Base-by-base conservation (phyloP, 2,888 invertebrate species). In the Melikaiella ostensackeni region DNA sequence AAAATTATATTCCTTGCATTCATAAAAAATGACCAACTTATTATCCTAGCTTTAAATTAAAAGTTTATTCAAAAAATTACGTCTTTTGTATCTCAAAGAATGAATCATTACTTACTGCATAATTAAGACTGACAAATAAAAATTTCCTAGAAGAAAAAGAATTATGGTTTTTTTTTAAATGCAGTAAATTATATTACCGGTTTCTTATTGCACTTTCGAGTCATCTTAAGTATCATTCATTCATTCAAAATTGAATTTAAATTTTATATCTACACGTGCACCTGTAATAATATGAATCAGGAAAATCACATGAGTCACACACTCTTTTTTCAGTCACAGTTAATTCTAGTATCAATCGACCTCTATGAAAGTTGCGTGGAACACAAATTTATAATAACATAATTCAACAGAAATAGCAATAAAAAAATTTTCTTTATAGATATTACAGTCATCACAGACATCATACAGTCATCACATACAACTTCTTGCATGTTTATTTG, bases 281-380 rank as follows among this genome's bases (percentile, higher is more conserved):
- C 30, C 70, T 70, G 30, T 6, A 6, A n/a, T n/a, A 70, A 70
- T 55, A 50, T 30, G 70, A 70, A 30, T 55, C 70, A 70, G 70
- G 50, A 70, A 70, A 50, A 27, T 33, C 27, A 33, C 21, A 30
- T 70, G 50, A 70, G 13, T 70, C 70, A 70, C 11, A 33, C 33
- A 50, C 5, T 50, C 30, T 70, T 55, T 50, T 46, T 24, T 59
- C 13, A 59, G 8, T 7, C 1, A 16, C 2, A 27, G 27, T 6
- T 7, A 27, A 59, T 6, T 57, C 24, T 24, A 27, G 24, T 27
- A 21, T 55, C 21, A 21, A 55, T 55, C 9, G 7, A 55, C n/a
- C 9, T n/a, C 55, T 8, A 55, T 55, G 21, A 55, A 55, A 3
- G 8, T 55, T 55, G 11, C 55, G n/a, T 50, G 50, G 38, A 38